phyloP scores from a whole-genome alignment of 1,140 invertebrate genomes.

The Leptestheria dahalacensis region DNA sequence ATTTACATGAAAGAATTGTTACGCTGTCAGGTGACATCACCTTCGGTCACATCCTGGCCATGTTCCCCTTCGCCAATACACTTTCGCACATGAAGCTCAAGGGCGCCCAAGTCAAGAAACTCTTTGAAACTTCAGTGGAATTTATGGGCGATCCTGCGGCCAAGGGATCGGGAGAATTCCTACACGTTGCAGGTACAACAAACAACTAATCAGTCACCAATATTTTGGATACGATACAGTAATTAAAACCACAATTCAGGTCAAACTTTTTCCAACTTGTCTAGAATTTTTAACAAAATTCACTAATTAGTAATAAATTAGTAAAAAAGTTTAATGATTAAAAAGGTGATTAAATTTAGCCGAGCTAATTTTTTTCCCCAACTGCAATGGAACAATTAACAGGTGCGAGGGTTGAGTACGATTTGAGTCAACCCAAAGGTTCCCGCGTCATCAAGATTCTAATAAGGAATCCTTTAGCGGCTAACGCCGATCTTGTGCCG shows the following conservation, averaged over 20 bases:
- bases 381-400: background rate
- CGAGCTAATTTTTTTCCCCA: background rate
- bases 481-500: background rate
- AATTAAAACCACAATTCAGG: too few species aligned
- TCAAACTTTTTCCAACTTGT: too few species aligned
- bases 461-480: background rate
- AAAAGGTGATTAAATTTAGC: background rate
- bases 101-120: background rate
- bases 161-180: background rate
- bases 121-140: constrained; percentile 4
- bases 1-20: background rate
- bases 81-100: background rate
- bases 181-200: constrained; percentile 9
- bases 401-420: constrained; percentile 9
- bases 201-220: too few species aligned
- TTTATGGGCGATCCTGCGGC: background rate
- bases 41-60: constrained; percentile 4
- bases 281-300: too few species aligned
- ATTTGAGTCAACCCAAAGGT: background rate
- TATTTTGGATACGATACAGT: too few species aligned
- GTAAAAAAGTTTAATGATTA: background rate
- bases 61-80: constrained; percentile 6
- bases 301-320: too few species aligned
- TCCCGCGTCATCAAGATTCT: background rate
- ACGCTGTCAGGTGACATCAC: background rate